Percentiles rank a stretch among this genome's conserved stretches.
Conservation (phyloP, 2,797 vertebrate genomes). For the Anguilla marmorata region DNA sequence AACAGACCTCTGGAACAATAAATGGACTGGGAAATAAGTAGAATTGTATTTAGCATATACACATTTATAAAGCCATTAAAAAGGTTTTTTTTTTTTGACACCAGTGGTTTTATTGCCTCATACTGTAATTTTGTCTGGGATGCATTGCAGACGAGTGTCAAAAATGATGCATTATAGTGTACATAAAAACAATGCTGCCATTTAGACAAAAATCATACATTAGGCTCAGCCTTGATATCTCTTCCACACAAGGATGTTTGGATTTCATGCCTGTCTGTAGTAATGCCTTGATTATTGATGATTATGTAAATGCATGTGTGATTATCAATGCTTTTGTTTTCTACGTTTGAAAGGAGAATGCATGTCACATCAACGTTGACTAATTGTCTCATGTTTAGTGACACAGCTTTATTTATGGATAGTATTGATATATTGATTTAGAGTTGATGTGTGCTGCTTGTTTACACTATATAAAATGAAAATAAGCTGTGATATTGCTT, state of each 20-base stretch:
- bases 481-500: not conserved
- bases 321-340: not conserved
- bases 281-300: not conserved
- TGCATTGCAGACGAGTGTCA: not conserved
- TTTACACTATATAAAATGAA: not conserved
- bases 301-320: not conserved
- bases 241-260: not conserved
- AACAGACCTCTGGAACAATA: not conserved
- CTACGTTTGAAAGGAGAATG: not conserved
- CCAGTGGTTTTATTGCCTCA: not conserved
- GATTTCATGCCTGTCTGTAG: not conserved
- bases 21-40: not conserved
- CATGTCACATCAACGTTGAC: not conserved
- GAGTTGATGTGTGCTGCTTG: not conserved
- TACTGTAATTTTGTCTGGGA: constrained; percentile 1
- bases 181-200: not conserved
- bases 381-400: not conserved
- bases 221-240: not conserved
- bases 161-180: not conserved
- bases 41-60: not conserved
- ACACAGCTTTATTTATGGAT: not conserved
- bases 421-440: not conserved
- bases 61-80: constrained; percentile 13
- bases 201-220: not conserved
- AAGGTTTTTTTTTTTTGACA: constrained; percentile 10